Evolutionary conservation across 1,140 invertebrate genomes (phyloP).

Genomic region (Tetramorium simillimum): DNA sequence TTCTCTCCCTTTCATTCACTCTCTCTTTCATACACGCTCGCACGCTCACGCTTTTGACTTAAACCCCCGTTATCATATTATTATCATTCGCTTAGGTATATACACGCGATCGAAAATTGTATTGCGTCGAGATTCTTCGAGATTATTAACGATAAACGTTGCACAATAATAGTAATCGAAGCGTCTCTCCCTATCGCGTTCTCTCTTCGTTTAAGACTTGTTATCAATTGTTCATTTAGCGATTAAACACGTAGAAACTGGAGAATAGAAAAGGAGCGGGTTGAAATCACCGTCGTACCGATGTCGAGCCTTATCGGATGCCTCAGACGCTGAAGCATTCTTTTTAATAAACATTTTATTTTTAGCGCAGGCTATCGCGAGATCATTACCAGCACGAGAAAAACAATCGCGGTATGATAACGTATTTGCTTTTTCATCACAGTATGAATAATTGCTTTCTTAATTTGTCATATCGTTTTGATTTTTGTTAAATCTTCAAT

Average conservation of each 20-base stretch:
- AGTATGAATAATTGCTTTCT: background rate
- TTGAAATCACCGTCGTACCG: slow-evolving; percentile 72
- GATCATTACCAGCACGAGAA: background rate
- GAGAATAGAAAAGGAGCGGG: slow-evolving; percentile 81
- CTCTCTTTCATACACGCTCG: background rate
- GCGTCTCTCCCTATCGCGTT: background rate
- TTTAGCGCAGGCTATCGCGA: background rate
- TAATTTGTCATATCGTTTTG: background rate
- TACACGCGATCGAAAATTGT: slow-evolving; percentile 79
- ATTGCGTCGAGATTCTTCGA: slow-evolving; percentile 67
- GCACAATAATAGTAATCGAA: slow-evolving; percentile 61
- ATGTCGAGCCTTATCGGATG: slow-evolving; percentile 33
- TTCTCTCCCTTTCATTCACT: slow-evolving; percentile 6
- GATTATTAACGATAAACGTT: slow-evolving; percentile 67
- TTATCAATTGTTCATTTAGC: slow-evolving; percentile 75
- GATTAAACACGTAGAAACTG: slow-evolving; percentile 83
- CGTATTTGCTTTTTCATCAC: background rate
- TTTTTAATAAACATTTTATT: background rate
- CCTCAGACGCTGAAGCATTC: background rate
- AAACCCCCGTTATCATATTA: slow-evolving; percentile 50
- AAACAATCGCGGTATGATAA: too few species aligned
- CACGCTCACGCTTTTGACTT: slow-evolving; percentile 28
- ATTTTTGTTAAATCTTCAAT: background rate
- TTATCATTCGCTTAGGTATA: slow-evolving; percentile 76
- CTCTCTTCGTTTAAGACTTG: slow-evolving; percentile 32